Percentiles rank a stretch among this genome's conserved stretches.
These are phyloP conservation scores for Xanthia togata DNA, from an alignment of 2,888 invertebrate species.

Conservation along the genomic window DNA sequence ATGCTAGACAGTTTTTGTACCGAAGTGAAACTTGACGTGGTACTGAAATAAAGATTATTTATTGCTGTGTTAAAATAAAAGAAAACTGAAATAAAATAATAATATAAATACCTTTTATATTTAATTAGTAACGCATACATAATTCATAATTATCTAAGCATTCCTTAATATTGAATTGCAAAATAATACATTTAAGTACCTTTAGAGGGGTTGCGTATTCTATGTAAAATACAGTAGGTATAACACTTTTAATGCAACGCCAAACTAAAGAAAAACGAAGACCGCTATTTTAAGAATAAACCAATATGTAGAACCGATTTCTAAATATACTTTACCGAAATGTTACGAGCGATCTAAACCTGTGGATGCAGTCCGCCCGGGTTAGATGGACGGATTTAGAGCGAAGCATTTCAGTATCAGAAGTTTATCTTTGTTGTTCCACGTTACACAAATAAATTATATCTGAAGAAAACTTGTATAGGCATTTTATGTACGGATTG, in stretches of 20 bases:
- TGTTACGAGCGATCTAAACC: slow-evolving; percentile 61
- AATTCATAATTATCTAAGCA: not conserved
- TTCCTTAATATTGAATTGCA: not conserved
- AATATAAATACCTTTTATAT: not conserved
- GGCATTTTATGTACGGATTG: slow-evolving; percentile 37
- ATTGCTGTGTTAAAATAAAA: not conserved
- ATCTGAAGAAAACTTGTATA: slow-evolving; percentile 22
- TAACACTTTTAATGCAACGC: slow-evolving; percentile 20
- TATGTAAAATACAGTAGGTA: not conserved
- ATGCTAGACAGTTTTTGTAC: slow-evolving; percentile 27
- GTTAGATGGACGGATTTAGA: slow-evolving; percentile 61
- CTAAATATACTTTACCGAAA: slow-evolving; percentile 68
- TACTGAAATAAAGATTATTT: not conserved
- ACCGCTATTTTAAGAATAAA: slow-evolving; percentile 65
- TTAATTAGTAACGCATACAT: not conserved
- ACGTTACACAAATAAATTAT: slow-evolving; percentile 37
- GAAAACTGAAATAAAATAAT: not conserved
- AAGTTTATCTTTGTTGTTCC: slow-evolving; percentile 49
- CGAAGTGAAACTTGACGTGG: slow-evolving; percentile 13
- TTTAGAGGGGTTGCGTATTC: not conserved
- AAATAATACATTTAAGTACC: not conserved
- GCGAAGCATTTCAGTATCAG: slow-evolving; percentile 58
- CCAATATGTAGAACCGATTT: slow-evolving; percentile 57
- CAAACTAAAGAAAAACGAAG: slow-evolving; percentile 31
- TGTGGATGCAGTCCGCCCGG: slow-evolving; percentile 59